Evolutionary conservation across 2,797 vertebrate species (phyloP), one percentile per base, ranked within the genome.

Genomic region (Pelodytes ibericus): DNA sequence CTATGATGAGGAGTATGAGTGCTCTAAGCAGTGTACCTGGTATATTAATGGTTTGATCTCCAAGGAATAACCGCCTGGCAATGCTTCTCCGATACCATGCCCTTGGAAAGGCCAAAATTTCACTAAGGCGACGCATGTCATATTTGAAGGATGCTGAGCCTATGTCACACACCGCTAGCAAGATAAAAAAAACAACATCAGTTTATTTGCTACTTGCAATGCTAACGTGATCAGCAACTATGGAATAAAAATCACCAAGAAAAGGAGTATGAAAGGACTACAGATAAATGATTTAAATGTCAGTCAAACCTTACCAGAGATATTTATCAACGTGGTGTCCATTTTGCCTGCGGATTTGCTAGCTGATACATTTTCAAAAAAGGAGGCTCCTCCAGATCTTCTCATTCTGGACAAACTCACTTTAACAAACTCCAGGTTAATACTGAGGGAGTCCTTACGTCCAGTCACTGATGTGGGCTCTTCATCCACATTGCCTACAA

Each of bases 101-200:
- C 82, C 94, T 93, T 0, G 98, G 98, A 82, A 99, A 99, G 29
- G 97, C 98, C 82, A 99, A 88, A 84, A 99, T 99, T 90, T 99
- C 98, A 74, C 96, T 98, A 81, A 99, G 93, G 24, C 98, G 91
- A 20, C 98, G 92, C 98, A 99, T 99, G 84, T 99, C 98, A 0
- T 99, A 99, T 82, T 99, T 99, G 81, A 99, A 99, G 60, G 98
- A 99, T 70, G 98, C 98, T 0, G 98, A 99, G 62, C 98, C 98
- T 39, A 99, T 99, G 85, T 99, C 98, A 82, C 98, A 99, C 74
- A 99, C 98, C 67, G 97, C 98, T 99, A 82, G 72, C 73, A n/a
- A 30, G 13, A 44, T 3, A 16, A 44, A 16, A n/a, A n/a, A 44
- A 44, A 44, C 13, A 44, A 44, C n/a, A n/a, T n/a, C n/a, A n/a